phyloP scores from a whole-genome alignment of 2,113 vertebrate species.

The Lampris incognitus region DNA sequence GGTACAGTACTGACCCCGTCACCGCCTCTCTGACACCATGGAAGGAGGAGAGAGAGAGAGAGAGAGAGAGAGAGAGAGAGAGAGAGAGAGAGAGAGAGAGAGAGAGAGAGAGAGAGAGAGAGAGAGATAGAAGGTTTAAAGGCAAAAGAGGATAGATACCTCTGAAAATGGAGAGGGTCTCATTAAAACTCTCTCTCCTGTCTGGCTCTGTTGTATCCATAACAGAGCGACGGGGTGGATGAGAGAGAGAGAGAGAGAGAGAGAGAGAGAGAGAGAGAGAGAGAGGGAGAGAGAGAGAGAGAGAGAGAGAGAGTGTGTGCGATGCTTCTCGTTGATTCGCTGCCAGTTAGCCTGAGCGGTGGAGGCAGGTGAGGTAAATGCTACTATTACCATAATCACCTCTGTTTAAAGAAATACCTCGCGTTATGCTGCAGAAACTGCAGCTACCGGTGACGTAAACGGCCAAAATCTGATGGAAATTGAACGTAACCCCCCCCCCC shows the following conservation, averaged over 20 bases:
- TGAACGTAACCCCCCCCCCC: too few species aligned
- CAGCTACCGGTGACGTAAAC: slow-evolving; percentile 18
- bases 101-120: too few species aligned
- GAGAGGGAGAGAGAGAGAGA: too few species aligned
- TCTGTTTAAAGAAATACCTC: slow-evolving; percentile 52
- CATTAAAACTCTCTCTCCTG: slow-evolving; percentile 59
- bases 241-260: slow-evolving; percentile 25
- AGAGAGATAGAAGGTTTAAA: slow-evolving; percentile 9
- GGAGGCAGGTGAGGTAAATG: slow-evolving; percentile 61
- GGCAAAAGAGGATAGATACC: slow-evolving; percentile 11
- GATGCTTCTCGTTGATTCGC: slow-evolving; percentile 70
- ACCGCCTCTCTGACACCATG: slow-evolving; percentile 36
- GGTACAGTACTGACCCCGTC: slow-evolving; percentile 15
- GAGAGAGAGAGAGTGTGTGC: not conserved
- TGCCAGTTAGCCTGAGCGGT: slow-evolving; percentile 60
- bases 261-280: too few species aligned
- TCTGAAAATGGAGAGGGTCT: slow-evolving; percentile 48
- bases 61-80: too few species aligned
- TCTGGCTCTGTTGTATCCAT: slow-evolving; percentile 64
- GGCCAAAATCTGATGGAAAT: too few species aligned
- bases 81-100: not conserved
- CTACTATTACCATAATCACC: slow-evolving; percentile 63
- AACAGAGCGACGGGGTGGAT: slow-evolving; percentile 53
- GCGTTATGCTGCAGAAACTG: slow-evolving; percentile 46
- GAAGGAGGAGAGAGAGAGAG: slow-evolving; percentile 6